These are phyloP conservation scores for Lordiphosa collinella DNA, from an alignment of 1,140 invertebrate species.

Conservation along the genomic window DNA sequence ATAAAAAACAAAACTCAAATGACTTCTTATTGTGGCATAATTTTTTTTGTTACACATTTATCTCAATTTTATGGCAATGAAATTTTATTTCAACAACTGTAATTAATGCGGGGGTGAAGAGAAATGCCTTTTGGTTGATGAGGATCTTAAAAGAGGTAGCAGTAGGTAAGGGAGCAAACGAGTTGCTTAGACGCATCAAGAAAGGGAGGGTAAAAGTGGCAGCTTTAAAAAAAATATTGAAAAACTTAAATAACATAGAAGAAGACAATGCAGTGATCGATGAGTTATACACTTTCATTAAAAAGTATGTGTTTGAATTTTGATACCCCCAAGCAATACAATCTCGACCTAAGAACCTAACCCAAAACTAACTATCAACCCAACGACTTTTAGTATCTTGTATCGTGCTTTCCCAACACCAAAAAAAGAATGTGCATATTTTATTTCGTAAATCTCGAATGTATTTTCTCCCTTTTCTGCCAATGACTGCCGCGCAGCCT, in stretches of 20 bases:
- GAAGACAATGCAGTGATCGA: no score
- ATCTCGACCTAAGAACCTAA: neutral
- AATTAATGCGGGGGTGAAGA: slow-evolving; percentile 21
- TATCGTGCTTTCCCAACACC: slow-evolving; percentile 1
- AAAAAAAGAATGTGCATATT: slow-evolving; percentile 9
- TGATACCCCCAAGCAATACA: no score
- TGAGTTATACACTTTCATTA: no score
- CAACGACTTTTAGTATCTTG: neutral
- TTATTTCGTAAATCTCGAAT: slow-evolving; percentile 4
- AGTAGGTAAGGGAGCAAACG: no score
- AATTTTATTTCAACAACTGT: slow-evolving; percentile 26
- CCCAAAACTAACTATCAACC: neutral
- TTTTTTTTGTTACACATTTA: slow-evolving; percentile 47
- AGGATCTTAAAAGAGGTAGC: slow-evolving; percentile 4
- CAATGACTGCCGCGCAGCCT: slow-evolving; percentile 10
- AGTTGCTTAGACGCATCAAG: no score
- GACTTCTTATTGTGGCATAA: slow-evolving; percentile 17
- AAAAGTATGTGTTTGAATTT: no score
- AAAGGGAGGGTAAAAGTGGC: no score
- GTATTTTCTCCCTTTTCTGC: slow-evolving; percentile 22
- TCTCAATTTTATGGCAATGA: slow-evolving; percentile 51
- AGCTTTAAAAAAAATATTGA: no score
- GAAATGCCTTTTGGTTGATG: slow-evolving; percentile 10
- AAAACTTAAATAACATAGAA: no score
- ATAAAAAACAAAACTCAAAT: slow-evolving; percentile 18